phyloP scores from a whole-genome alignment of 2,888 invertebrate genomes.

The Himalopsyche kuldschensis region DNA sequence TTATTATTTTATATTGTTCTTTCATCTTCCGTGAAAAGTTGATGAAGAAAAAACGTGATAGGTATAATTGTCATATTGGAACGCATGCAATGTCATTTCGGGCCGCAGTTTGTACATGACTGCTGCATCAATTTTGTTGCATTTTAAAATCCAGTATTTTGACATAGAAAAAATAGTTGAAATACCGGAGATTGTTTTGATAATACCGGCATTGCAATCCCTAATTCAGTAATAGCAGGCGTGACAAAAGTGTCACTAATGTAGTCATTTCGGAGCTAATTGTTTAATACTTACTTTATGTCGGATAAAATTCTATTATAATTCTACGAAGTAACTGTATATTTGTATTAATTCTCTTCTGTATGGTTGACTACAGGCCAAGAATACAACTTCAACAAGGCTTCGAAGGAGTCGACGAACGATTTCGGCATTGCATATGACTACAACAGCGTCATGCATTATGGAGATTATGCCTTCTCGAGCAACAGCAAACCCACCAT shows the following conservation, averaged over 20 bases:
- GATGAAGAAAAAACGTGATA: too few relatives aligned
- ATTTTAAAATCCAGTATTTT: background rate
- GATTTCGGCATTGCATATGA: slow-evolving; percentile 76
- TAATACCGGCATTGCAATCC: background rate
- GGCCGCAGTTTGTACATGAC: too few relatives aligned
- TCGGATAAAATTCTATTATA: too few relatives aligned
- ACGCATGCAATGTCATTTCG: too few relatives aligned
- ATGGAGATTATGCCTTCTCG: slow-evolving; percentile 77
- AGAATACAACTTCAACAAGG: slow-evolving; percentile 72
- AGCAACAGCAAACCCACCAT: slow-evolving; percentile 72
- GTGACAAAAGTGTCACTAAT: too few relatives aligned
- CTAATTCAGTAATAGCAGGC: too few relatives aligned
- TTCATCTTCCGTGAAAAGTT: too few relatives aligned
- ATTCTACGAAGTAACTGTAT: background rate
- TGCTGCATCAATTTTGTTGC: background rate
- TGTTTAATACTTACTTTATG: too few relatives aligned
- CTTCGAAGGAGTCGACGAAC: slow-evolving; percentile 57
- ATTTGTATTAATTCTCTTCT: slow-evolving; percentile 19
- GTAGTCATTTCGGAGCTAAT: too few relatives aligned
- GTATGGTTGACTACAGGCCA: slow-evolving; percentile 51
- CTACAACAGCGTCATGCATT: slow-evolving; percentile 83
- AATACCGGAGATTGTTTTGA: background rate
- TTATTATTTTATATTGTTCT: too few relatives aligned
- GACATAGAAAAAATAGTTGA: background rate
- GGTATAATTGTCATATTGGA: too few relatives aligned